Evolutionary conservation across 2,888 invertebrate species (phyloP), one percentile per base, ranked within the genome.

Genomic region (Selenia dentaria): DNA sequence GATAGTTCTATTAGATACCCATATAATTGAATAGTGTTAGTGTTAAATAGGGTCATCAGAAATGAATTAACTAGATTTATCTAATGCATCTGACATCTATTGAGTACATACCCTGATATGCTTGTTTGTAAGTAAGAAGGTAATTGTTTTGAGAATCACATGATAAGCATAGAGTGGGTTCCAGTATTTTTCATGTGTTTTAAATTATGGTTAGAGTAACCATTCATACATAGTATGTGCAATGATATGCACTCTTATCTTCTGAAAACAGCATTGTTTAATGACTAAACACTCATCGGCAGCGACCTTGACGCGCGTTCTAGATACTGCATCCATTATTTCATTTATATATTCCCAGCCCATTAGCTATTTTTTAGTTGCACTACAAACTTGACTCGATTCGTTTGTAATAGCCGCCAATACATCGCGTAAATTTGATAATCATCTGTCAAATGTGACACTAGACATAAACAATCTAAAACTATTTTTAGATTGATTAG

Each of bases 361-460:
- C 51, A 36, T 36, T 26, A 25, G 33, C 35, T 28, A 38, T 49
- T 53, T 11, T 42, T 53, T 44, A 55, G 53, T 57, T 45, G 41
- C 42, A 38, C 13, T 29, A 25, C 26, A 34, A 27, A 41, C 38
- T 51, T 33, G 40, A 13, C 16, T 27, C 10, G 14, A 49, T 70
- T 74, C 47, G 54, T 70, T 74, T 46, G 54, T 64, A 70, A 56
- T 47, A 32, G 57, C 62, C 71, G 68, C 67, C 65, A 62, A 54
- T 51, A 42, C 27, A 20, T 25, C 24, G 18, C 31, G 28, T 18
- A 12, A 9, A 20, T 6, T 9, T 25, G 22, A 45, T 10, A 9
- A 45, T 40, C 43, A 49, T 12, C 46, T 57, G 57, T 53, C 50
- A 44, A 32, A 50, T 47, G 27, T 42, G 43, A 31, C 42, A 36